Evolutionary conservation across 23 tunicate genomes (phyloP).

Genomic region (Halocynthia roretzi): DNA sequence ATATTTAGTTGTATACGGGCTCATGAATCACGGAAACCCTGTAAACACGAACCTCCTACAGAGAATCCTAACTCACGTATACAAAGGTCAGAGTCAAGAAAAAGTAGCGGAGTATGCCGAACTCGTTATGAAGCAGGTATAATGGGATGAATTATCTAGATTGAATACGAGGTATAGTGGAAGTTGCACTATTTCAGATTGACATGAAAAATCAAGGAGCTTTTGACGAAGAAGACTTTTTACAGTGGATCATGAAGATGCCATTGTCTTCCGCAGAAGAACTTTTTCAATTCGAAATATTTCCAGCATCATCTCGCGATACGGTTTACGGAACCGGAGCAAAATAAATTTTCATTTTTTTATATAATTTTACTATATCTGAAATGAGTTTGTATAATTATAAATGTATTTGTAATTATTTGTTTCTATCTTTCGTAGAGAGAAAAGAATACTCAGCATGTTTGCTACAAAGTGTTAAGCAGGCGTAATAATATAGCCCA

Average conservation of each 20-base stretch:
- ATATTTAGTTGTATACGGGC: slow-evolving; percentile 12
- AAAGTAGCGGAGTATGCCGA: slow-evolving; percentile 3
- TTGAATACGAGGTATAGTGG: neutral
- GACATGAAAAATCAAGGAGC: neutral
- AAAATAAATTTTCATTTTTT: no score
- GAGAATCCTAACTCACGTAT: slow-evolving; percentile 10
- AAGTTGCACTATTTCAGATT: neutral
- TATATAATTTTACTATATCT: no score
- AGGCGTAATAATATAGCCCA: no score
- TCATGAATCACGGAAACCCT: slow-evolving; percentile 15
- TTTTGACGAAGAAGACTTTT: slow-evolving; percentile 12
- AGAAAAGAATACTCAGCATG: no score
- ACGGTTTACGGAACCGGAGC: no score
- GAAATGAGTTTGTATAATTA: no score
- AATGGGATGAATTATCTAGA: neutral
- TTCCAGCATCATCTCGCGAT: no score
- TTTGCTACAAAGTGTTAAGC: no score
- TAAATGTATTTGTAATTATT: no score
- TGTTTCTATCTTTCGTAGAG: no score
- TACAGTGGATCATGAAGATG: slow-evolving; percentile 5
- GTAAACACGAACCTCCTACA: neutral
- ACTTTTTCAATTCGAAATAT: no score
- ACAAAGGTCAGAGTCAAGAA: neutral
- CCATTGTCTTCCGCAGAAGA: neutral
- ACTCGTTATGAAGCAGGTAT: slow-evolving; percentile 13